Evolutionary conservation across 2,113 vertebrate genomes (phyloP), one percentile per base, ranked within the genome.

Genomic region (Gobiocypris rarus): DNA sequence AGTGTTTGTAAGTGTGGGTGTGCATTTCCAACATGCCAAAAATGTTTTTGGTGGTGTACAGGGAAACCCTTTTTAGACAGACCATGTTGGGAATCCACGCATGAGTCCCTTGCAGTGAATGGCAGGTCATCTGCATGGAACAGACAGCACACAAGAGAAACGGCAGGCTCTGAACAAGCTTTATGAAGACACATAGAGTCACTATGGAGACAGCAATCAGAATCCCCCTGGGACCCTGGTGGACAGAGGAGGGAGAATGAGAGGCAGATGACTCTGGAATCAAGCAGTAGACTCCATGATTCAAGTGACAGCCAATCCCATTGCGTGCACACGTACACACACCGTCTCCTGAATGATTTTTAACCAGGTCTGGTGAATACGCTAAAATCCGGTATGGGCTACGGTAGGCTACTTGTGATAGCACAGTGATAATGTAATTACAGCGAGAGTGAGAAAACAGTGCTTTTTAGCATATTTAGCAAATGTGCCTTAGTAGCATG

Each of bases 131-230:
- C 79, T 81, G 90, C 91, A 93, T 92, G 89, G 82, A 91, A 87
- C 90, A 90, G 89, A 89, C 82, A 73, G 79, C 82, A 82, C 76
- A 84, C 85, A 85, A 90, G 89, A 88, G 89, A 89, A 86, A 89
- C 83, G 86, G 84, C 87, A 82, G 67, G 83, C 81, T 83, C 54
- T 56, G 78, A 88, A 80, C 83, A 84, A 80, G 84, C 88, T 79
- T 70, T 89, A 69, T 86, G 86, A 88, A 89, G 90, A 92, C 91
- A 92, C 92, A 93, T 89, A 91, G 93, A 92, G 91, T 95, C 94
- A 94, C 93, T 94, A 94, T 95, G 94, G 93, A 92, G 93, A 95
- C 94, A 93, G 93, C 90, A 94, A 91, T 94, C 91, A 92, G 91
- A 88, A 87, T 90, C 90, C 93, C 92, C 91, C 83, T 83, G 92